Evolutionary conservation across 2,888 invertebrate species (phyloP), one percentile per base, ranked within the genome.

Genomic region (Nezara viridula): DNA sequence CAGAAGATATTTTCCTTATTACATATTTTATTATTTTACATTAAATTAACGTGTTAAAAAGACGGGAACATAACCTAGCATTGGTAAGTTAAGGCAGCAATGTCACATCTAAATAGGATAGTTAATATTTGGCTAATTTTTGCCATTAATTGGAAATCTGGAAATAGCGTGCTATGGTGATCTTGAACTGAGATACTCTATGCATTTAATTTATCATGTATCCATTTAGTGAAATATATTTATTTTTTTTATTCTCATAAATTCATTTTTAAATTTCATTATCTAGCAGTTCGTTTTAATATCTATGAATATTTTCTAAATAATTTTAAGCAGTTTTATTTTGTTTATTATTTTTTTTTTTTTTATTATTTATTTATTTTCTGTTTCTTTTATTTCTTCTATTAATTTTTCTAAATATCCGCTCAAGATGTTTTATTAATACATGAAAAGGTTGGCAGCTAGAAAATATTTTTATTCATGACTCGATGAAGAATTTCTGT

Each of bases 401-500:
- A 7, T n/a, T 73, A 16, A 24, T 73, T 73, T 32, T 73, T 37
- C 9, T 9, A n/a, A 77, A 40, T 66, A 27, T 50, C 37, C 16
- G 27, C 7, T 44, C 44, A 81, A 40, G 81, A 44, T 81, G 16
- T 81, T 44, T 44, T 21, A n/a, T n/a, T n/a, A n/a, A 44, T 81
- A 7, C n/a, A 81, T n/a, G 44, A 10, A 81, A 81, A 40, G 3
- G 4, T 44, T 24, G n/a, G 12, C 40, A 37, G 52, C 10, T 50
- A 32, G 24, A 19, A 50, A 86, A 21, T 50, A 24, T 37, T 86
- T 50, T 32, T 24, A 81, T 44, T n/a, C 44, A 77, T 77, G 37
- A 40, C 93, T 91, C 92, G 49, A 89, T 55, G 16, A 55, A 52
- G 40, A 32, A 73, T 60, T 88, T 89, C 16, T 88, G 85, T 86